Evolutionary conservation across 2,113 vertebrate species (phyloP).

Genomic region (Centropus unirufus): DNA sequence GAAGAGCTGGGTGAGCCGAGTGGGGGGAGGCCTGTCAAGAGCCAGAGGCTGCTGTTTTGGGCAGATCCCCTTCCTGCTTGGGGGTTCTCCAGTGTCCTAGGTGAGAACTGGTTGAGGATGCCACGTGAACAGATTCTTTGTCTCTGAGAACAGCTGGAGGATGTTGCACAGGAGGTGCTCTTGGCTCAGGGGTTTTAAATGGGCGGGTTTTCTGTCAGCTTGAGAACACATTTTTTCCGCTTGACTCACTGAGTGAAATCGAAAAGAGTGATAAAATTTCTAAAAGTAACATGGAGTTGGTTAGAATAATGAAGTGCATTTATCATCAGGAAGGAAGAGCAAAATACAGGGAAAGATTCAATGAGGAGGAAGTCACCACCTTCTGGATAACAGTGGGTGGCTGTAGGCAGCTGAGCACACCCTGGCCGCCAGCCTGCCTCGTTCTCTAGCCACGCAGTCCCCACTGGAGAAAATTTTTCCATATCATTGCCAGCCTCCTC

Average conservation of each 20-base stretch:
- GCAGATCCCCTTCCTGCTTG: background rate
- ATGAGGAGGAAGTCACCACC: conserved; percentile 7
- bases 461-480: background rate
- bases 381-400: conserved; percentile 15
- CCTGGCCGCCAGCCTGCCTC: background rate
- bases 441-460: background rate
- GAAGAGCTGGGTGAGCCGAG: background rate
- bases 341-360: conserved; percentile 22
- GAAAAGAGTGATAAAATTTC: conserved; percentile 58
- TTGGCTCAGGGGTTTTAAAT: background rate
- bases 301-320: conserved; percentile 39
- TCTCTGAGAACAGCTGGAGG: conserved; percentile 51
- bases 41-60: background rate
- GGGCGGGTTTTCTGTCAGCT: conserved; percentile 31
- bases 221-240: conserved; percentile 46
- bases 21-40: background rate
- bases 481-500: background rate
- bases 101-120: background rate
- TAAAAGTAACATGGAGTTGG: conserved; percentile 36
- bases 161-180: conserved; percentile 56
- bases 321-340: conserved; percentile 48
- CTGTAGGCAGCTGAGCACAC: background rate
- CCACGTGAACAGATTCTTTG: background rate
- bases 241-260: conserved; percentile 48
- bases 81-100: background rate